Base-by-base conservation (phyloP, 2,888 invertebrate genomes). In the Gibbula magus region DNA sequence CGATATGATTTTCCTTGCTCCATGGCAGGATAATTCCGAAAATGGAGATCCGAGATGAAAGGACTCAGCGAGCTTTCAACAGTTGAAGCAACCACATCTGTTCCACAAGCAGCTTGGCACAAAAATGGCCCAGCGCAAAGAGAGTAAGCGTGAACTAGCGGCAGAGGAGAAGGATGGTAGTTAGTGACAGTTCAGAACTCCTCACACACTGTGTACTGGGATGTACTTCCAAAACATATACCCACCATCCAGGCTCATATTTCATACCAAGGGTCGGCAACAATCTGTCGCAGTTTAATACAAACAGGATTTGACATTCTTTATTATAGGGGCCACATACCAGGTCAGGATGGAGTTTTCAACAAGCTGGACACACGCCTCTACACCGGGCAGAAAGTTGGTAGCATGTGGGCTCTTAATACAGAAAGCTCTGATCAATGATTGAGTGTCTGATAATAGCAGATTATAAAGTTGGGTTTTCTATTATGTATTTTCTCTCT, bases 221-320 rank as follows among this genome's bases (percentile, higher is more conserved):
- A 61, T 61, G 61, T 61, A 61, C 61, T 61, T 61, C 61, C 61
- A 61, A 61, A 61, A 61, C 61, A 61, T 61, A 29, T 25, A 25
- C 29, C 61, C 29, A 25, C 61, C 61, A 61, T 29, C 16, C 8
- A 61, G 16, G 61, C 29, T 61, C 61, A 61, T 29, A 61, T 61
- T 61, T 61, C 61, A 61, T 29, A 61, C 61, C 61, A 25, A 61
- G 10, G 61, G 29, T 29, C 61, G 25, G 61, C 29, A 29, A 29
- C 61, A 61, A 61, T 61, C 61, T 61, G 61, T 61, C 61, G 61
- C 61, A 25, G 25, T 61, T 61, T 61, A 61, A 61, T 61, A 13
- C 61, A 61, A 61, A 29, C 61, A 29, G 61, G 29, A 61, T 61
- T 29, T 61, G 61, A 61, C 61, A 61, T 61, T 61, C 61, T 29